Evolutionary conservation across 1,140 invertebrate species (phyloP).

Genomic region (Euwallacea similis): DNA sequence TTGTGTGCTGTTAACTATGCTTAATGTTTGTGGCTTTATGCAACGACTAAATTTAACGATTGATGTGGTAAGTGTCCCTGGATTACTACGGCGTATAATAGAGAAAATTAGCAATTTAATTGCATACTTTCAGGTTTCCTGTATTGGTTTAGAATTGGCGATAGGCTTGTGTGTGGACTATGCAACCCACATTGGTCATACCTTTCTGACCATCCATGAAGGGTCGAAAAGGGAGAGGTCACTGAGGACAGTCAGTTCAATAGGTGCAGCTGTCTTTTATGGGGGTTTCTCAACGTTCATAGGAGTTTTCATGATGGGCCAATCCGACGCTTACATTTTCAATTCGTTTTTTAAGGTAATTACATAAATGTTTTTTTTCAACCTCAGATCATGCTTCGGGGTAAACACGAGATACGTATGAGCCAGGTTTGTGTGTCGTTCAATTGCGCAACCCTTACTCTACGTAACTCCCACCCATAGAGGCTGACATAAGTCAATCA

Average conservation of each 20-base stretch:
- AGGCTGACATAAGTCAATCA: no score
- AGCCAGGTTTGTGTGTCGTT: no score
- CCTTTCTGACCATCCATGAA: constrained; percentile 64
- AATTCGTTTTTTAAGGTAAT: constrained; percentile 75
- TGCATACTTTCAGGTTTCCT: constrained; percentile 60
- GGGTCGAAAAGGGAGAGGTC: constrained; percentile 65
- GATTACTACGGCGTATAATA: neutral
- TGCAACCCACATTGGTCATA: constrained; percentile 85
- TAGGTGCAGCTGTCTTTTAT: constrained; percentile 78
- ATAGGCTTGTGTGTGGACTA: constrained; percentile 89
- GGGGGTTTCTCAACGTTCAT: constrained; percentile 80
- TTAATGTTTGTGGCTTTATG: constrained; percentile 83
- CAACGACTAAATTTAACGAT: constrained; percentile 79
- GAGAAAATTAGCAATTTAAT: neutral
- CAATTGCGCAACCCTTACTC: neutral
- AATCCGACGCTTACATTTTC: constrained; percentile 79
- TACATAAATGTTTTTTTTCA: neutral
- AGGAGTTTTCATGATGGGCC: constrained; percentile 71
- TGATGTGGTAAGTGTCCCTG: constrained; percentile 62
- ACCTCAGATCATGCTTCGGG: no score
- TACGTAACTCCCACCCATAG: neutral
- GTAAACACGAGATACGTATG: no score
- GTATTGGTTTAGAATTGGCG: constrained; percentile 81
- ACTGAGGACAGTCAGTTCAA: constrained; percentile 70
- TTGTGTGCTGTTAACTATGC: constrained; percentile 75